phyloP scores from a whole-genome alignment of 1,140 invertebrate genomes.

The Pinna nobilis region DNA sequence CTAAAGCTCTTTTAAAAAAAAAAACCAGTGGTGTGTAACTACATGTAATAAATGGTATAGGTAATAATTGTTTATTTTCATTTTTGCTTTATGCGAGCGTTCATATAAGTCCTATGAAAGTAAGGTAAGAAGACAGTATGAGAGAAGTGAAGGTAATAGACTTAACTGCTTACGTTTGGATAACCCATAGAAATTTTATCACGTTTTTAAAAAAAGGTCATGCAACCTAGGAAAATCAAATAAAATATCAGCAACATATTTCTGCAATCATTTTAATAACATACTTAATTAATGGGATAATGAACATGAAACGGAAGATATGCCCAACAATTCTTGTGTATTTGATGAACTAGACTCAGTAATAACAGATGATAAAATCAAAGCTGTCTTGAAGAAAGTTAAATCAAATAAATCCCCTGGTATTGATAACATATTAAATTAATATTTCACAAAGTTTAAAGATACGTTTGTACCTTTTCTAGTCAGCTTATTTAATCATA shows the following conservation, averaged over 20 bases:
- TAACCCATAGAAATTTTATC: slow-evolving; percentile 23
- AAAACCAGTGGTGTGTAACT: no score
- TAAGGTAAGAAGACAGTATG: background rate
- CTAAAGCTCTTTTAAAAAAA: no score
- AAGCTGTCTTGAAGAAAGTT: background rate
- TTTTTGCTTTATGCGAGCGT: no score
- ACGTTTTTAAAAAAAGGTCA: background rate
- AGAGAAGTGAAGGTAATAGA: slow-evolving; percentile 2
- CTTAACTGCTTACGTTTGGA: background rate
- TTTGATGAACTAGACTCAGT: slow-evolving; percentile 20
- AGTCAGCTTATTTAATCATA: slow-evolving; percentile 35
- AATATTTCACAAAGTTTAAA: slow-evolving; percentile 33
- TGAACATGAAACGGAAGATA: background rate
- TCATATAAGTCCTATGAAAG: no score
- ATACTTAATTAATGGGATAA: background rate
- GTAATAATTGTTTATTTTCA: no score
- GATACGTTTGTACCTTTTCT: slow-evolving; percentile 9
- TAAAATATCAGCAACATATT: background rate
- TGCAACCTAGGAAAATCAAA: background rate
- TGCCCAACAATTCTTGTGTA: background rate
- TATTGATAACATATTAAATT: slow-evolving; percentile 35
- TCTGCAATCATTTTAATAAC: slow-evolving; percentile 12
- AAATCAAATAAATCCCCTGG: slow-evolving; percentile 13
- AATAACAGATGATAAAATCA: background rate
- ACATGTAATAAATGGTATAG: no score